phyloP scores from a whole-genome alignment of 1,140 invertebrate genomes.

The Ephestia elutella region DNA sequence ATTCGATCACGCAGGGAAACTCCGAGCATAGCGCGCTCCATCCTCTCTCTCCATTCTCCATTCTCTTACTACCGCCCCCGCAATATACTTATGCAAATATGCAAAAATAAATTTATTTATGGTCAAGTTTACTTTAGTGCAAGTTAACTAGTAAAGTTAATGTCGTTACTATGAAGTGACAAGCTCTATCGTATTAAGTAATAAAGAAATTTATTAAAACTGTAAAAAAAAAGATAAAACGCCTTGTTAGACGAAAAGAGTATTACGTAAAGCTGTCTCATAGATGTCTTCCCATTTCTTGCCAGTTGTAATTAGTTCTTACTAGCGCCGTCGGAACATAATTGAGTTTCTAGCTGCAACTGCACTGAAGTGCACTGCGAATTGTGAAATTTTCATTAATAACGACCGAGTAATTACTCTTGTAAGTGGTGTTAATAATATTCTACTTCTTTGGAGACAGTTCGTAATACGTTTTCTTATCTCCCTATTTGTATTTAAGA shows the following conservation, averaged over 20 bases:
- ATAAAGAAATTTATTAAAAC: not conserved
- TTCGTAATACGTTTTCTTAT: too few relatives aligned
- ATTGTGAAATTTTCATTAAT: conserved; percentile 4
- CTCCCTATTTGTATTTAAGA: too few relatives aligned
- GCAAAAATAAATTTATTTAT: too few relatives aligned
- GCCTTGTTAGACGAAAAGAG: not conserved
- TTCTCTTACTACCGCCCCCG: too few relatives aligned
- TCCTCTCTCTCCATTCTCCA: too few relatives aligned
- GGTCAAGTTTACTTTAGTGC: too few relatives aligned
- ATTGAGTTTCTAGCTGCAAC: not conserved
- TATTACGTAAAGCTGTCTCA: not conserved
- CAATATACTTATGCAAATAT: too few relatives aligned
- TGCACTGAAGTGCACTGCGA: not conserved
- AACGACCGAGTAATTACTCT: conserved; percentile 2
- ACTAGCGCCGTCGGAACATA: not conserved
- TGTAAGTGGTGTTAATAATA: not conserved
- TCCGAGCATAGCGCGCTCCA: too few relatives aligned
- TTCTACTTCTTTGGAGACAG: not conserved
- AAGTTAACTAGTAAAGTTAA: too few relatives aligned
- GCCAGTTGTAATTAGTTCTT: not conserved
- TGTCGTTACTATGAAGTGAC: too few relatives aligned
- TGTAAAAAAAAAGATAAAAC: not conserved
- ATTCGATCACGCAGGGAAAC: too few relatives aligned
- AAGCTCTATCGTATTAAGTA: too few relatives aligned
- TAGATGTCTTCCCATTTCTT: not conserved